phyloP scores from a whole-genome alignment of 2,797 vertebrate species.

The Naso thynnoides region DNA sequence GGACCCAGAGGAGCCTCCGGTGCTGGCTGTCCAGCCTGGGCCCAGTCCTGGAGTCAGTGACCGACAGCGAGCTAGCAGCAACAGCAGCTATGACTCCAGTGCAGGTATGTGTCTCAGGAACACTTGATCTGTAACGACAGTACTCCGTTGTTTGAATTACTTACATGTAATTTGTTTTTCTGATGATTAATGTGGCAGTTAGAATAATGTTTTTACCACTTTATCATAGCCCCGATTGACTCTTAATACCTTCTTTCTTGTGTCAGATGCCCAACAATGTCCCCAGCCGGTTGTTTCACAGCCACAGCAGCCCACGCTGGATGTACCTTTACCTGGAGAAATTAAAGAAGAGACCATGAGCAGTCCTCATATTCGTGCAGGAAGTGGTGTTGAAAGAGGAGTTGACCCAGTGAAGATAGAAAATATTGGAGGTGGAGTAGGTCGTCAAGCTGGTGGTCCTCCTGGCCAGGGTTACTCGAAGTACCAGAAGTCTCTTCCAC shows the following conservation, averaged over 20 bases:
- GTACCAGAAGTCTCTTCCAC: slow-evolving; percentile 95
- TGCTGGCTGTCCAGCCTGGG: slow-evolving; percentile 63
- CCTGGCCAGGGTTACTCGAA: slow-evolving; percentile 91
- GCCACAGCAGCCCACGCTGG: slow-evolving; percentile 72
- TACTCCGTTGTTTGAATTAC: background rate
- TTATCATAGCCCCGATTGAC: background rate
- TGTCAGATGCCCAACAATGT: slow-evolving; percentile 81
- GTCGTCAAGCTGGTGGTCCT: slow-evolving; percentile 83
- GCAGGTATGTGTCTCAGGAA: slow-evolving; percentile 78
- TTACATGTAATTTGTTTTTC: background rate
- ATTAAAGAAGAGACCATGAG: slow-evolving; percentile 79
- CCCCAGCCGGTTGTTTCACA: slow-evolving; percentile 73
- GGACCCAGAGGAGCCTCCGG: slow-evolving; percentile 82
- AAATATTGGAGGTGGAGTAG: slow-evolving; percentile 73
- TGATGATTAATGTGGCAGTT: background rate
- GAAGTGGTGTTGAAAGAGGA: slow-evolving; percentile 76
- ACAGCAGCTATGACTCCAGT: slow-evolving; percentile 89
- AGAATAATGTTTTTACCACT: background rate
- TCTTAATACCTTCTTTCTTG: background rate
- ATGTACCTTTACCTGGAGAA: slow-evolving; percentile 74
- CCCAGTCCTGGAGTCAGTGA: slow-evolving; percentile 65
- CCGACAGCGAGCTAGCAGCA: slow-evolving; percentile 86
- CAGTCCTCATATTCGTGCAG: slow-evolving; percentile 70
- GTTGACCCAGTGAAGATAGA: slow-evolving; percentile 86
- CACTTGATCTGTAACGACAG: background rate